Conservation (phyloP, 2,797 vertebrate genomes). For the Cyprinodon diabolis region DNA sequence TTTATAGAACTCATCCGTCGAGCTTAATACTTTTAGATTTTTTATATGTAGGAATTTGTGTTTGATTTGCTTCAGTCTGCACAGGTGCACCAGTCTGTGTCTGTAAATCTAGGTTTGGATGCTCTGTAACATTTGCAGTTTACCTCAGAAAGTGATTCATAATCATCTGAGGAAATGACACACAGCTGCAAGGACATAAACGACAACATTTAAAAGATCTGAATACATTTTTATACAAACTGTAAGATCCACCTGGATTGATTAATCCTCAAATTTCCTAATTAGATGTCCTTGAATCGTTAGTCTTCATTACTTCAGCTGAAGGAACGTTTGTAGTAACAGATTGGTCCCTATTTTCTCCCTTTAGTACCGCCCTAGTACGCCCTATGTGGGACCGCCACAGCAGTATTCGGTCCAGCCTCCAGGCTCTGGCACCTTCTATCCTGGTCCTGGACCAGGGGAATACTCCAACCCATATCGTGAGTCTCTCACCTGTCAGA, state of each 20-base stretch:
- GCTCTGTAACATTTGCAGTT: too few relatives aligned
- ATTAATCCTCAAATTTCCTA: background rate
- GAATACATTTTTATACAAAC: too few relatives aligned
- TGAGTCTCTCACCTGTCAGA: slow-evolving; percentile 72
- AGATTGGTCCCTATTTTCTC: background rate
- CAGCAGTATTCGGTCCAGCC: slow-evolving; percentile 96
- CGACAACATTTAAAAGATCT: too few relatives aligned
- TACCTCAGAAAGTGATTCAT: too few relatives aligned
- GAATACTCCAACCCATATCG: slow-evolving; percentile 93
- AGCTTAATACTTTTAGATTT: too few relatives aligned
- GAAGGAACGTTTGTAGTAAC: too few relatives aligned
- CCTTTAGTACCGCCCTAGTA: slow-evolving; percentile 92
- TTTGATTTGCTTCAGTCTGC: background rate
- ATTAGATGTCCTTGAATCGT: background rate
- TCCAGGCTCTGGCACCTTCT: slow-evolving; percentile 92
- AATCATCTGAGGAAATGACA: too few relatives aligned
- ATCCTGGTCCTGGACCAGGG: slow-evolving; percentile 93
- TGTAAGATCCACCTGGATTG: background rate
- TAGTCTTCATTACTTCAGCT: background rate
- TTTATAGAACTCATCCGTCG: too few relatives aligned
- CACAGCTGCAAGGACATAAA: too few relatives aligned
- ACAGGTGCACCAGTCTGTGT: too few relatives aligned
- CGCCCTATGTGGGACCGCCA: slow-evolving; percentile 91
- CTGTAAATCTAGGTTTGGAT: too few relatives aligned
- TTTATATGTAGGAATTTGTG: too few relatives aligned